These are phyloP conservation scores for Muntiacus reevesi DNA, from an alignment of 2,113 vertebrate species.

Conservation along the genomic window DNA sequence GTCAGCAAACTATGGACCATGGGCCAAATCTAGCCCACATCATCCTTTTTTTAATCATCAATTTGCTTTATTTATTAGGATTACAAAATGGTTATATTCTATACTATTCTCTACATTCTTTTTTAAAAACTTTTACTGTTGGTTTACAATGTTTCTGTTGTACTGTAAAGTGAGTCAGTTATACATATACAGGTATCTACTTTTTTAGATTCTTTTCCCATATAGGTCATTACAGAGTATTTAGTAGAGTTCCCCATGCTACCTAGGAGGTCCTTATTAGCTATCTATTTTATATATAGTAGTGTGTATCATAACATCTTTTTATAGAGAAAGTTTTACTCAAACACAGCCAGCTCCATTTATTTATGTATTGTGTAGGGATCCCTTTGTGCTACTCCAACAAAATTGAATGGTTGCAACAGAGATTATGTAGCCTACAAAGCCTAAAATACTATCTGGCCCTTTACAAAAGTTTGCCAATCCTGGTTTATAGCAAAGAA, in stretches of 20 bases:
- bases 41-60: neutral
- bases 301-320: neutral
- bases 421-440: neutral
- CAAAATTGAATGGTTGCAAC: neutral
- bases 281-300: neutral
- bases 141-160: neutral
- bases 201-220: neutral
- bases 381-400: neutral
- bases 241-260: neutral
- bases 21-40: neutral
- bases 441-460: neutral
- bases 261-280: neutral
- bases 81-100: neutral
- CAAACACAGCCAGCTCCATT: neutral
- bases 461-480: neutral
- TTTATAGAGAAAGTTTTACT: neutral
- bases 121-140: neutral
- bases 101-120: neutral
- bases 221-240: neutral
- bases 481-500: neutral
- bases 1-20: neutral
- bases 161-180: neutral
- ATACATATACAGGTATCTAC: neutral
- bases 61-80: neutral
- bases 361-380: neutral